Conservation (phyloP, 2,113 vertebrate genomes). For the Junco hyemalis region DNA sequence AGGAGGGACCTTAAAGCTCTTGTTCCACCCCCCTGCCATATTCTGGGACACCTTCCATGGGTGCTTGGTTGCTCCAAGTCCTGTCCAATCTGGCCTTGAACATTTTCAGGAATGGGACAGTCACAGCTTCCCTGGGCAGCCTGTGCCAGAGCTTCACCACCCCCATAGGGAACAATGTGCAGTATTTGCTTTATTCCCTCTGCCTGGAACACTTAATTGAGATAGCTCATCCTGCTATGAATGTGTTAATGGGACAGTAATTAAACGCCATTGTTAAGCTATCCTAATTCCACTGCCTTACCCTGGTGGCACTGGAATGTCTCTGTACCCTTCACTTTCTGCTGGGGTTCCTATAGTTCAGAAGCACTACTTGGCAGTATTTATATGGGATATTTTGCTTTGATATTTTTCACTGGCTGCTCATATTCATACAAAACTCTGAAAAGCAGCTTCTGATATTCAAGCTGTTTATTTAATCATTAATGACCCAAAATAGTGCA, state of each 20-base stretch:
- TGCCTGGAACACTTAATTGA: background rate
- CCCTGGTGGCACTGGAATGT: background rate
- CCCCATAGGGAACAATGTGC: background rate
- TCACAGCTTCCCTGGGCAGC: background rate
- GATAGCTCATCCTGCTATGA: background rate
- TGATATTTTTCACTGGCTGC: background rate
- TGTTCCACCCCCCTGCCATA: rapidly evolving
- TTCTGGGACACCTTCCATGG: background rate
- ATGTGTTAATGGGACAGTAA: background rate
- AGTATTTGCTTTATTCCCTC: background rate
- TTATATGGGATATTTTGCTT: background rate
- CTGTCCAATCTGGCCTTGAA: background rate
- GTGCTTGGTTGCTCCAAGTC: background rate
- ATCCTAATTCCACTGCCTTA: background rate
- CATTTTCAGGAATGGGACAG: background rate
- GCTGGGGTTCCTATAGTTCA: background rate
- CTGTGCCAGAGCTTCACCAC: background rate
- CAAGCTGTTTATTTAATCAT: background rate
- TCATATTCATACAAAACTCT: background rate
- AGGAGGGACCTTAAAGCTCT: background rate
- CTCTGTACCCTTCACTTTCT: background rate
- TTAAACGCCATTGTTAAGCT: background rate
- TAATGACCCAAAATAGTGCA: background rate
- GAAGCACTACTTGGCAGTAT: background rate
- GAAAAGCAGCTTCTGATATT: background rate